Evolutionary conservation across 2,888 invertebrate genomes (phyloP).

Genomic region (Metopia argyrocephala): DNA sequence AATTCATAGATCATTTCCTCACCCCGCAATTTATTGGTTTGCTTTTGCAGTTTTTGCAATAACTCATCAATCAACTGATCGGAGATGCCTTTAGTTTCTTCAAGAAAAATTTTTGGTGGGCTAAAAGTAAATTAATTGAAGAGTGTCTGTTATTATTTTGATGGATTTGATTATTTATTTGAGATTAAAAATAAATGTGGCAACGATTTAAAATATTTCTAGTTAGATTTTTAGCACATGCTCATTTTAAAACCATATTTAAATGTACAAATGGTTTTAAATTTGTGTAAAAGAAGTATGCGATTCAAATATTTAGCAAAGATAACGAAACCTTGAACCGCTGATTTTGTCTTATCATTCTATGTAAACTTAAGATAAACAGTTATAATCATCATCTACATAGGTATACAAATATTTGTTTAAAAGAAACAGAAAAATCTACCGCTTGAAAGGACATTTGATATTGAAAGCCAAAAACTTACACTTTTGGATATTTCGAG

Average conservation of each 20-base stretch:
- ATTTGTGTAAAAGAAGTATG: background rate
- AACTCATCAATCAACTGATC: slow-evolving; percentile 83
- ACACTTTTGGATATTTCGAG: slow-evolving; percentile 89
- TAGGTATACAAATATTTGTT: background rate
- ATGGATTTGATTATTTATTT: background rate
- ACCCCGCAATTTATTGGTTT: slow-evolving; percentile 82
- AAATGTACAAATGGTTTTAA: background rate
- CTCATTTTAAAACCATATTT: background rate
- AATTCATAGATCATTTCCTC: slow-evolving; percentile 93
- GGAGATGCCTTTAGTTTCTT: slow-evolving; percentile 89
- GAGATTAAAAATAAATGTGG: background rate
- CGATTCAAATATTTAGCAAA: background rate
- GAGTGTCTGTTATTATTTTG: background rate
- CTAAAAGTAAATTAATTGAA: slow-evolving; percentile 78
- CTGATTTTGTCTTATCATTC: background rate
- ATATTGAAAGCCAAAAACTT: slow-evolving; percentile 74
- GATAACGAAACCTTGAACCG: background rate
- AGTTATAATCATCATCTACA: background rate
- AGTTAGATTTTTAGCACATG: no score
- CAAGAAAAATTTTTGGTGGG: slow-evolving; percentile 84
- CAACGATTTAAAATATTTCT: no score
- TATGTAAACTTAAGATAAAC: background rate
- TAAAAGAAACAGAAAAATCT: background rate
- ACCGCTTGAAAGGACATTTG: background rate
- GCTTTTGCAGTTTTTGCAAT: slow-evolving; percentile 81